Evolutionary conservation across 2,113 vertebrate species (phyloP).

Genomic region (Sturnus vulgaris): DNA sequence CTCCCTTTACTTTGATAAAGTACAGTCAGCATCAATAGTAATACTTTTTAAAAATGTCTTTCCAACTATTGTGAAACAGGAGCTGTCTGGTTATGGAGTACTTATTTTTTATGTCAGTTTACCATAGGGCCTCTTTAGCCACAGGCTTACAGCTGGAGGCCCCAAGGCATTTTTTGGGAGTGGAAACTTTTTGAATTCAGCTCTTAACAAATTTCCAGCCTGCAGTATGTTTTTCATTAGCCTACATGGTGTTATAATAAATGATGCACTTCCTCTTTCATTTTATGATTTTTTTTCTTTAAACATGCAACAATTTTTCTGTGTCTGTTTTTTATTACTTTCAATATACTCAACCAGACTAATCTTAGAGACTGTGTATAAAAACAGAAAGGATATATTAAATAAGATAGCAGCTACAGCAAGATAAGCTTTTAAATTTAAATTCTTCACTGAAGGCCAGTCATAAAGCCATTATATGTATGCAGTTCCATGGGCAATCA

Average conservation of each 20-base stretch:
- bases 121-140: conserved; percentile 42
- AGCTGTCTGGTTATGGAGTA: conserved; percentile 33
- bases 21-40: background rate
- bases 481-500: background rate
- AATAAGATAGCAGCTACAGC: background rate
- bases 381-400: background rate
- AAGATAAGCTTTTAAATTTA: background rate
- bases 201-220: conserved; percentile 58
- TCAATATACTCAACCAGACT: background rate
- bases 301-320: conserved; percentile 50
- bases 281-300: conserved; percentile 29
- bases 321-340: conserved; percentile 29
- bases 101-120: conserved; percentile 53
- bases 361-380: background rate
- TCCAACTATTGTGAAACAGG: conserved; percentile 36
- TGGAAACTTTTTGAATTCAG: conserved; percentile 43
- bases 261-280: conserved; percentile 61
- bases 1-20: background rate
- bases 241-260: conserved; percentile 49
- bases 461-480: background rate
- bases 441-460: background rate
- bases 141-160: conserved; percentile 11
- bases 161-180: conserved; percentile 19
- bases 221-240: conserved; percentile 58
- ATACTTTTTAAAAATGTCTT: background rate